phyloP scores from a whole-genome alignment of 2,797 vertebrate genomes.

The Sebastes diploproa region DNA sequence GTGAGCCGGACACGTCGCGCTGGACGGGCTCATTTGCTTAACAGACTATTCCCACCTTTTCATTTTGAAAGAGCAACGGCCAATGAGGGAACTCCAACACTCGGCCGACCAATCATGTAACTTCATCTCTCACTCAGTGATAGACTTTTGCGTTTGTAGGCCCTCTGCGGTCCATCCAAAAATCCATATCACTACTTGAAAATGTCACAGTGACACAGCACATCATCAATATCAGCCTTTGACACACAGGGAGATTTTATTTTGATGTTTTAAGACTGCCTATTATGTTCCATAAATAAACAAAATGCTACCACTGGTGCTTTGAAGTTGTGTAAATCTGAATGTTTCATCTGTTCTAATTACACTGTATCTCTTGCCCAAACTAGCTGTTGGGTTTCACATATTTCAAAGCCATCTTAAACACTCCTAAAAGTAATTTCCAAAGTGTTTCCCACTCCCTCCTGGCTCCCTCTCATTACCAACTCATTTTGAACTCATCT shows the following conservation, averaged over 20 bases:
- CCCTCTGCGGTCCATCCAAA: no score
- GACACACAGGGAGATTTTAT: not conserved
- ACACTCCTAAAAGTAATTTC: slow-evolving; percentile 18
- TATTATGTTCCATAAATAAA: not conserved
- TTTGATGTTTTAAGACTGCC: not conserved
- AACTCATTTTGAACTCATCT: slow-evolving; percentile 18
- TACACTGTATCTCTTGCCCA: not conserved
- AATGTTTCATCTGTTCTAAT: slow-evolving; percentile 2
- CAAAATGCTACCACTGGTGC: not conserved
- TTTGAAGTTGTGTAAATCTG: not conserved
- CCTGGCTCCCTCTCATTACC: slow-evolving; percentile 31
- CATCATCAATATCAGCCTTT: not conserved
- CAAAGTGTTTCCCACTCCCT: slow-evolving; percentile 10
- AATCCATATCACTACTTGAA: not conserved
- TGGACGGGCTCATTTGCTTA: no score
- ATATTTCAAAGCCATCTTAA: slow-evolving; percentile 14
- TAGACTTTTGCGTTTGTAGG: no score
- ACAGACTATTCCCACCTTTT: no score
- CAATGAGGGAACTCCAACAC: no score
- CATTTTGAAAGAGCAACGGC: no score
- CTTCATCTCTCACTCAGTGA: no score
- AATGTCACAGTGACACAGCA: not conserved
- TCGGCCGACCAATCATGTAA: no score
- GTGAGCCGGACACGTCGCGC: no score
- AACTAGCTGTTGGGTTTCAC: slow-evolving; percentile 2